phyloP scores from a whole-genome alignment of 35 echinoderm and acorn worm species.

The Apostichopus parvimensis region DNA sequence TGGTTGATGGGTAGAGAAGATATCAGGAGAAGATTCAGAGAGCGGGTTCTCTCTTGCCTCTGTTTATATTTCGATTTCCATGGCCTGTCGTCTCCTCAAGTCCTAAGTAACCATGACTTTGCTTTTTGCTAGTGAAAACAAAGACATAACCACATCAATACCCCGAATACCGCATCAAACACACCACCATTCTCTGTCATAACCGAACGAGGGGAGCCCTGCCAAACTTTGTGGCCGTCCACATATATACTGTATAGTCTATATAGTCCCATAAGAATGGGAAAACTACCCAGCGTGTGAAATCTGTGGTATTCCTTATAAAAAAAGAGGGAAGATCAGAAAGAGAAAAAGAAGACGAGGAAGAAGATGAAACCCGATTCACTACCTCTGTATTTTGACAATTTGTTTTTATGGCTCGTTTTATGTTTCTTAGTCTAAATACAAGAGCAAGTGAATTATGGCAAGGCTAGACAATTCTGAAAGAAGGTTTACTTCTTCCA shows the following conservation, averaged over 20 bases:
- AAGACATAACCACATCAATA: slow-evolving; percentile 21
- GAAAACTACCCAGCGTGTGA: not conserved
- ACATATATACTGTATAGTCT: slow-evolving; percentile 6
- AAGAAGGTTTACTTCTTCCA: not conserved
- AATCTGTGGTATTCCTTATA: slow-evolving; percentile 27
- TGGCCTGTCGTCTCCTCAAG: slow-evolving; percentile 17
- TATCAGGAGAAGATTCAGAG: not conserved
- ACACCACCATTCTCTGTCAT: not conserved
- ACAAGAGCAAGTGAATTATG: slow-evolving; percentile 45
- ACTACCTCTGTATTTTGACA: slow-evolving; percentile 42
- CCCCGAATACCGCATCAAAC: not conserved
- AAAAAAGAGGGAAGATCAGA: not conserved
- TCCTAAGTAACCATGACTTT: slow-evolving; percentile 38
- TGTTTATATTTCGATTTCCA: slow-evolving; percentile 22
- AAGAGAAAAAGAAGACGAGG: not conserved
- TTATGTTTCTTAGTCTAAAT: slow-evolving; percentile 45
- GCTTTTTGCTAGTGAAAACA: slow-evolving; percentile 29
- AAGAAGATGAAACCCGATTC: not conserved
- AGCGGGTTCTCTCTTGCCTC: not conserved
- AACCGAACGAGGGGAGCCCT: not conserved
- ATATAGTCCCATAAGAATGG: not conserved
- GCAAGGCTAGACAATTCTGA: slow-evolving; percentile 14
- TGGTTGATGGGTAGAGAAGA: not conserved
- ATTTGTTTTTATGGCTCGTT: slow-evolving; percentile 7
- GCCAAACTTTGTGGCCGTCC: slow-evolving; percentile 25